Conservation (phyloP, 2,888 invertebrate species). For the Chrysina gloriosa region DNA sequence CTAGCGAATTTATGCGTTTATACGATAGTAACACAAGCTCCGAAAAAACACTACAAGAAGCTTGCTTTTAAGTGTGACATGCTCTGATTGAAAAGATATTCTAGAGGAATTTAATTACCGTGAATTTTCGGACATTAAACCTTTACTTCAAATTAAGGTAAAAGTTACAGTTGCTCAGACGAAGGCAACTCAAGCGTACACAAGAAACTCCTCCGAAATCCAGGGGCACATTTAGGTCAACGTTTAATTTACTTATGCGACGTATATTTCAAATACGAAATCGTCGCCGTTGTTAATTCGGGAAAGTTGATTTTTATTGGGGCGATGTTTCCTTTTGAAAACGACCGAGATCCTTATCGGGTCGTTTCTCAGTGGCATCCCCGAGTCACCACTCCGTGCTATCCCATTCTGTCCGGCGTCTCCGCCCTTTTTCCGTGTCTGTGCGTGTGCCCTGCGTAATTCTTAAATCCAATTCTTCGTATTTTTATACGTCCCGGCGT, state of each 20-base stretch:
- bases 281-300: conserved; percentile 39
- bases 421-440: neutral
- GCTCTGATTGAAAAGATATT: too few species aligned
- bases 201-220: neutral
- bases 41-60: too few species aligned
- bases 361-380: conserved; percentile 39
- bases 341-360: conserved; percentile 48
- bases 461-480: conserved; percentile 39
- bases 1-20: too few species aligned
- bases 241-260: conserved; percentile 43
- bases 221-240: conserved; percentile 38
- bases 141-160: too few species aligned
- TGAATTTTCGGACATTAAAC: too few species aligned
- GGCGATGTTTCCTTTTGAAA: conserved; percentile 42
- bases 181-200: neutral
- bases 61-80: too few species aligned
- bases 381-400: conserved; percentile 6
- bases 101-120: too few species aligned
- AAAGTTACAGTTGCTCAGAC: too few species aligned
- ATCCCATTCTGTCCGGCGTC: conserved; percentile 9
- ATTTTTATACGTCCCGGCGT: conserved; percentile 26
- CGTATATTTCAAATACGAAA: conserved; percentile 26
- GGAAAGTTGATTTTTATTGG: conserved; percentile 45
- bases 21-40: too few species aligned
- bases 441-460: conserved; percentile 16